Evolutionary conservation across 2,113 vertebrate species (phyloP), one percentile per base, ranked within the genome.

Genomic region (Colossoma macropomum): DNA sequence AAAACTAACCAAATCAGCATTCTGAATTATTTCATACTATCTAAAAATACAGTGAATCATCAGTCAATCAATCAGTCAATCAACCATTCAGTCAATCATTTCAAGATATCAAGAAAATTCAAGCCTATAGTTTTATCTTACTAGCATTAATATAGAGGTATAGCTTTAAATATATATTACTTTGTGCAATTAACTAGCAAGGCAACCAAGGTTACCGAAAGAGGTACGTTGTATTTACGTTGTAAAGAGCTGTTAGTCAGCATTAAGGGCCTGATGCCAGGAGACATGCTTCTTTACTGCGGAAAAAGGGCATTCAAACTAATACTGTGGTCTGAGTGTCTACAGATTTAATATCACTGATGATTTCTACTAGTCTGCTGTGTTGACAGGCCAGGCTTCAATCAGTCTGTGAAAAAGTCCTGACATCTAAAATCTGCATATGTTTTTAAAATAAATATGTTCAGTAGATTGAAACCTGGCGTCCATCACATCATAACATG

Each of bases 171-270:
- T 87, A 88, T 84, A 77, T 6, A 78, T 92, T 34, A 9, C 56
- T 75, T 90, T 93, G 88, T 92, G 89, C 84, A 87, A 76, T 89
- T 86, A 86, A 91, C 86, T 70, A 91, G 87, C 84, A 91, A 88
- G 86, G 88, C 86, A 92, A 85, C 88, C 48, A 63, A 69, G 50
- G 81, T 84, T 82, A 81, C 84, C 84, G 82, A 85, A 87, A 83
- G 86, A 91, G 85, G 88, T 90, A 89, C 82, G 59, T 80, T 84
- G 82, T 89, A 62, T 88, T 85, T 63, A 72, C n/a, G n/a, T n/a
- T 86, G 83, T 76, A 83, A 82, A 82, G 54, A 63, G 52, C 85
- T 41, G 87, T 90, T 82, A 72, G 70, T 86, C 82, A 81, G 71
- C 80, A 84, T 85, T 76, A 89, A 86, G 91, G 90, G 87, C 83